phyloP scores from a whole-genome alignment of 2,113 vertebrate genomes.

The Motacilla alba region DNA sequence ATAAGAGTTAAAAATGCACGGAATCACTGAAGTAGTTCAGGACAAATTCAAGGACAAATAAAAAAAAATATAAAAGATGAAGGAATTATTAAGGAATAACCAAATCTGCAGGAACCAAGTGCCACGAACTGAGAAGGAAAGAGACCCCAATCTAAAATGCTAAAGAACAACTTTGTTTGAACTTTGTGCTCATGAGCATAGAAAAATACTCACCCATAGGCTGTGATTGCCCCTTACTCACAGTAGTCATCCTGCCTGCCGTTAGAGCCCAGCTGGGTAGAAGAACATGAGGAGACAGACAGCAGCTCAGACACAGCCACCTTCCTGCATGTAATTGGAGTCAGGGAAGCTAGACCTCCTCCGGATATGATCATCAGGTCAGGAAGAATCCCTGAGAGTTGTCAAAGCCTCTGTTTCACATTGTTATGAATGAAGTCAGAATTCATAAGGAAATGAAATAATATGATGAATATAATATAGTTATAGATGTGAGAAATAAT shows the following conservation, averaged over 20 bases:
- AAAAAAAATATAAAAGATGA: not conserved
- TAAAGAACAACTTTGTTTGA: not conserved
- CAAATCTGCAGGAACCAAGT: not conserved
- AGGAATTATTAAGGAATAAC: not conserved
- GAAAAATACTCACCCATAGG: not conserved
- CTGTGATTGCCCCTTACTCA: not conserved
- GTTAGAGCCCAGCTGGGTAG: not conserved
- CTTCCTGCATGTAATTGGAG: not conserved
- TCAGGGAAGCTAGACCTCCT: not conserved
- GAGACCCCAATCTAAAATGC: not conserved
- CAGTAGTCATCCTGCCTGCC: too few relatives aligned
- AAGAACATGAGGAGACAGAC: not conserved
- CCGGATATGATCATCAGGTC: rapidly evolving
- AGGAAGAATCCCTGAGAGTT: not conserved
- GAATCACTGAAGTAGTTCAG: not conserved
- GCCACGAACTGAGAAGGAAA: not conserved
- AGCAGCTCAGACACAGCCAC: not conserved
- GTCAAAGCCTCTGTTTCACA: not conserved
- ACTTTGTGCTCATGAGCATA: not conserved
- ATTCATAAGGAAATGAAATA: too few relatives aligned
- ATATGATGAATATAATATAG: too few relatives aligned
- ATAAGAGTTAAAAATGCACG: not conserved
- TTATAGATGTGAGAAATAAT: too few relatives aligned
- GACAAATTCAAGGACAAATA: not conserved
- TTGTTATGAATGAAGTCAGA: too few relatives aligned